A percentile compares a stretch with the other conserved stretches of the same genome.
phyloP scores from a whole-genome alignment of 2,113 vertebrate genomes.

The Grammomys surdaster region DNA sequence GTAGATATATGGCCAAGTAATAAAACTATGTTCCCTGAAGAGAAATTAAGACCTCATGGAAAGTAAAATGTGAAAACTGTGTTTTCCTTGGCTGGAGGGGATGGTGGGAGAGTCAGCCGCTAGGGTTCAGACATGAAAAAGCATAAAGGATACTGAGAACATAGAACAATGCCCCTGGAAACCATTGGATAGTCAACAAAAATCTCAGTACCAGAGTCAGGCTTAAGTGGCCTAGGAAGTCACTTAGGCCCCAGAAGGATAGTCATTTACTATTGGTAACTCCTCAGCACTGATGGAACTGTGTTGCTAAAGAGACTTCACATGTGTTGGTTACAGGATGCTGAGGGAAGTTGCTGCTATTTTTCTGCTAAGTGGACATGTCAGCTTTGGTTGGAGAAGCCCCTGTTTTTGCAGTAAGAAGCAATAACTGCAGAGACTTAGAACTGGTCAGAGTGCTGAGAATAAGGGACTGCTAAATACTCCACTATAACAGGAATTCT shows the following conservation, averaged over 20 bases:
- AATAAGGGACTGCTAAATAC: not conserved
- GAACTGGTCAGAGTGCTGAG: not conserved
- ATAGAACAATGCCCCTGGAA: not conserved
- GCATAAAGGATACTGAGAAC: not conserved
- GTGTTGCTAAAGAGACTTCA: not conserved
- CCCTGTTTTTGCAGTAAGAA: not conserved
- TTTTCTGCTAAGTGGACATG: not conserved
- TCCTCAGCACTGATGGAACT: not conserved
- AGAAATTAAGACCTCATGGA: not conserved
- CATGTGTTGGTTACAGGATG: not conserved
- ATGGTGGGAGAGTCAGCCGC: not conserved
- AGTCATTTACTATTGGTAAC: not conserved
- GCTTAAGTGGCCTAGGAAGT: not conserved
- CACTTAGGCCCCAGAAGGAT: not conserved
- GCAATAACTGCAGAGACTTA: not conserved
- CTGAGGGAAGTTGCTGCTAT: not conserved
- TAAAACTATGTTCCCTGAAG: not conserved
- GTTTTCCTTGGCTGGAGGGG: not conserved
- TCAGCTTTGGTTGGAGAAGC: not conserved
- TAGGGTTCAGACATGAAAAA: not conserved
- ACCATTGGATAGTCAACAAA: not conserved
- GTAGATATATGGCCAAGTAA: constrained; percentile 14
- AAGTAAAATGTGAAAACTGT: constrained; percentile 15
- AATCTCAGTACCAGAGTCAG: not conserved
- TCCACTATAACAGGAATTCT: not conserved